Evolutionary conservation across 2,888 invertebrate genomes (phyloP).

Genomic region (Amaurobius ferox): DNA sequence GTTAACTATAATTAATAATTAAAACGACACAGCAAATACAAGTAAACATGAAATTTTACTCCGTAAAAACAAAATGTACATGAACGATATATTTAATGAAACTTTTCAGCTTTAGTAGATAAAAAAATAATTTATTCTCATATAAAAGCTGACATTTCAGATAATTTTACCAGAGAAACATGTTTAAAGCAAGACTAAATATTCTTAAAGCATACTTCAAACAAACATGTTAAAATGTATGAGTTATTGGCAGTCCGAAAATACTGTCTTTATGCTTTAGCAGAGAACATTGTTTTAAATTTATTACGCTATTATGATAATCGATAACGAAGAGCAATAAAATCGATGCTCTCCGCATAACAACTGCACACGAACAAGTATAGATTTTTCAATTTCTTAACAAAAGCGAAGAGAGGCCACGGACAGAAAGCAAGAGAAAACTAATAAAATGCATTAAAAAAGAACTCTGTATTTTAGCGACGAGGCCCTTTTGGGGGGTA

Average conservation of each 20-base stretch:
- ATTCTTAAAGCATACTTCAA: no score
- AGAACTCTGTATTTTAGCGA: not conserved
- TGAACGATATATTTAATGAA: no score
- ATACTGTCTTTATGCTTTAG: not conserved
- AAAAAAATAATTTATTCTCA: no score
- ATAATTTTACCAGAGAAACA: no score
- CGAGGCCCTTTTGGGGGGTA: not conserved
- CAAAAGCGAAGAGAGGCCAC: not conserved
- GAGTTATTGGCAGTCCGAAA: not conserved
- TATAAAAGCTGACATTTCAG: no score
- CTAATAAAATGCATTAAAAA: constrained; percentile 8
- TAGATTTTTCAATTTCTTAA: constrained; percentile 14
- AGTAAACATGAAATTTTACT: no score
- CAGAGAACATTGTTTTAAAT: constrained; percentile 8
- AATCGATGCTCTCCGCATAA: not conserved
- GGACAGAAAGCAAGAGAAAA: not conserved
- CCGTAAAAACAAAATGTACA: no score
- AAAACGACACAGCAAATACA: no score
- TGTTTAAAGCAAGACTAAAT: no score
- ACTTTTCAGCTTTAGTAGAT: no score
- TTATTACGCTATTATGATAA: constrained; percentile 1
- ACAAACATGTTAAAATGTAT: no score
- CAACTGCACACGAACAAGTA: not conserved
- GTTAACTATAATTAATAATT: no score
- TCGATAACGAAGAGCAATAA: constrained; percentile 14